phyloP scores from a whole-genome alignment of 2,113 vertebrate species.

The Hippocampus comes region DNA sequence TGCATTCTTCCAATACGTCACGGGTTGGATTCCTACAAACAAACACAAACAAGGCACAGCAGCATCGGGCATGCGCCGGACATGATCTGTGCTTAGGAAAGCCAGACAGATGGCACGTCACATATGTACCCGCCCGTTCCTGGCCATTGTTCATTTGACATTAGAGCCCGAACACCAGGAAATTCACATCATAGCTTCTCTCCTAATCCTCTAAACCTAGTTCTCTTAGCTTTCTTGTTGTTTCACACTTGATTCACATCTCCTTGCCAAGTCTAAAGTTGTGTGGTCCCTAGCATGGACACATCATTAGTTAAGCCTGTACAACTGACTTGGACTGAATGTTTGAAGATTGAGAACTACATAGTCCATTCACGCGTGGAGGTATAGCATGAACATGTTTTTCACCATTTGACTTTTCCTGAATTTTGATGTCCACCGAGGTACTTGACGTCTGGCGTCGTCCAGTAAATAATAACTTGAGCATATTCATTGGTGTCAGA shows the following conservation, averaged over 20 bases:
- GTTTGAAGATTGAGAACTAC: too few species aligned
- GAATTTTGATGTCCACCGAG: too few species aligned
- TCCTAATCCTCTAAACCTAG: not conserved
- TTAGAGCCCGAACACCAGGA: conserved; percentile 56
- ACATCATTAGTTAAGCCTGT: too few species aligned
- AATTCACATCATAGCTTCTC: not conserved
- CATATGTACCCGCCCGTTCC: conserved; percentile 37
- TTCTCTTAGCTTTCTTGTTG: not conserved
- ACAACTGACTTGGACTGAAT: too few species aligned
- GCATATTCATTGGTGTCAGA: too few species aligned
- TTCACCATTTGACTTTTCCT: too few species aligned
- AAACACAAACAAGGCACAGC: conserved; percentile 12
- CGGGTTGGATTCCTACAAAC: conserved; percentile 15
- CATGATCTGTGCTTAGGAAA: conserved; percentile 29
- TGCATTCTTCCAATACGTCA: conserved; percentile 29
- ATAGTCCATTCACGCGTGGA: too few species aligned
- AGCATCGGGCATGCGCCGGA: conserved; percentile 23
- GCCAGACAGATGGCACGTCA: conserved; percentile 55
- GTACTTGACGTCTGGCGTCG: too few species aligned
- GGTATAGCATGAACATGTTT: too few species aligned
- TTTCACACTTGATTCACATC: not conserved
- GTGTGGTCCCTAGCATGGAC: too few species aligned
- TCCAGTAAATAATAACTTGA: too few species aligned
- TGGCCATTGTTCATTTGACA: conserved; percentile 66
- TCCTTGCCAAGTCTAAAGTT: too few species aligned